phyloP scores from a whole-genome alignment of 2,113 vertebrate species.

The Tiliqua scincoides region DNA sequence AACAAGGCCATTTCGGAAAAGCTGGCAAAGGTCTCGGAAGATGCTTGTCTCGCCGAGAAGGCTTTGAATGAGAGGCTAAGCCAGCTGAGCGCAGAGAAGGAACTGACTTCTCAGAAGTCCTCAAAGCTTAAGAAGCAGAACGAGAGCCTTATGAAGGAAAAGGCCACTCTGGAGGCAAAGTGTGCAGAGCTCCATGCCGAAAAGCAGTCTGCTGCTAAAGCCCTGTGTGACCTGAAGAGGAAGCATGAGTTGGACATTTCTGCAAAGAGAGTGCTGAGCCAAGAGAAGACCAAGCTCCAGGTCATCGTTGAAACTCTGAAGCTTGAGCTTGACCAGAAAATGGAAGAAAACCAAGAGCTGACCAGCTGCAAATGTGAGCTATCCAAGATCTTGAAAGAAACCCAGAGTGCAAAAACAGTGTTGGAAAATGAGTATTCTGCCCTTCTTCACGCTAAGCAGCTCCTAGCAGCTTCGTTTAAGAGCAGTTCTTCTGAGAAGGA shows the following conservation, averaged over 20 bases:
- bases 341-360: constrained; percentile 72
- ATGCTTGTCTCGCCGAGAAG: constrained; percentile 62
- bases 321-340: constrained; percentile 74
- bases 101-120: constrained; percentile 61
- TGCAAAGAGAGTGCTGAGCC: constrained; percentile 66
- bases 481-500: constrained; percentile 72
- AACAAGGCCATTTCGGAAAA: constrained; percentile 75
- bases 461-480: constrained; percentile 74
- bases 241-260: constrained; percentile 73
- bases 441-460: constrained; percentile 68
- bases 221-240: constrained; percentile 77
- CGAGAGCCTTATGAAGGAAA: constrained; percentile 80
- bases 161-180: constrained; percentile 76
- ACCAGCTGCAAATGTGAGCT: constrained; percentile 74
- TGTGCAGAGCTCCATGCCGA: constrained; percentile 78
- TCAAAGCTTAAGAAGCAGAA: constrained; percentile 76
- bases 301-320: constrained; percentile 70
- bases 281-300: constrained; percentile 77
- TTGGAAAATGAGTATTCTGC: constrained; percentile 71
- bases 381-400: constrained; percentile 74
- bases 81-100: constrained; percentile 78
- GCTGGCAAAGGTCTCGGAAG: constrained; percentile 66
- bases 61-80: constrained; percentile 67
- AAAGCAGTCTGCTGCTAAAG: constrained; percentile 69
- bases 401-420: constrained; percentile 60